A percentile compares a stretch with the other conserved stretches of the same genome.
Conservation (phyloP, 2,888 invertebrate genomes). For the Apamea anceps region DNA sequence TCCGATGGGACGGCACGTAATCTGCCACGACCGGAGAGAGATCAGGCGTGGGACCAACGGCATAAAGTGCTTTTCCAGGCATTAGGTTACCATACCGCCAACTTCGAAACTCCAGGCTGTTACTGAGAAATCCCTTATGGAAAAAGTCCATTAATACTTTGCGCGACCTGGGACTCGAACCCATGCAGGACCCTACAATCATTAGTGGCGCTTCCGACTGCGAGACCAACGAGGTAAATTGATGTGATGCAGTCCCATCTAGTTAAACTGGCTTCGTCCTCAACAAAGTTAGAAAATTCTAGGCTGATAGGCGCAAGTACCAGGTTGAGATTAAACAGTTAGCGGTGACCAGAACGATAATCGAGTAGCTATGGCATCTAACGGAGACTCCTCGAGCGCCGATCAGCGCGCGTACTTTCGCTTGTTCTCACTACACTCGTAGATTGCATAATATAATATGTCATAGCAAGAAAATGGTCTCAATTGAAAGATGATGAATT, state of each 20-base stretch:
- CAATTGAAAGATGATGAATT: not conserved
- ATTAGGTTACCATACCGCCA: not conserved
- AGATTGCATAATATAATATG: not conserved
- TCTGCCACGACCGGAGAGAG: not conserved
- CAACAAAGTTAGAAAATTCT: slow-evolving; percentile 11
- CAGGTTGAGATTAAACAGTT: slow-evolving; percentile 12
- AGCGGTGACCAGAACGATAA: slow-evolving; percentile 23
- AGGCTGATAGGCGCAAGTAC: not conserved
- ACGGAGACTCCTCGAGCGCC: slow-evolving; percentile 1
- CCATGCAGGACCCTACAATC: not conserved
- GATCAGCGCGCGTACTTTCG: slow-evolving; percentile 36
- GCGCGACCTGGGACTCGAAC: not conserved
- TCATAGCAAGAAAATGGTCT: not conserved
- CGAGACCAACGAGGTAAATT: not conserved
- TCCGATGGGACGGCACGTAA: not conserved
- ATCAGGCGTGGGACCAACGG: not conserved
- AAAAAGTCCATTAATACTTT: not conserved
- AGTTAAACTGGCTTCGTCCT: not conserved
- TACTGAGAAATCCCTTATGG: not conserved
- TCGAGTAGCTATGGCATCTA: slow-evolving; percentile 2
- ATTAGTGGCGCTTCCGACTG: not conserved
- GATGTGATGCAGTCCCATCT: not conserved
- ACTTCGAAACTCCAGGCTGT: not conserved
- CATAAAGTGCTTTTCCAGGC: not conserved
- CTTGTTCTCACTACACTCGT: slow-evolving; percentile 1